Base-by-base conservation (phyloP, 2,113 vertebrate species). In the Nematolebias whitei region DNA sequence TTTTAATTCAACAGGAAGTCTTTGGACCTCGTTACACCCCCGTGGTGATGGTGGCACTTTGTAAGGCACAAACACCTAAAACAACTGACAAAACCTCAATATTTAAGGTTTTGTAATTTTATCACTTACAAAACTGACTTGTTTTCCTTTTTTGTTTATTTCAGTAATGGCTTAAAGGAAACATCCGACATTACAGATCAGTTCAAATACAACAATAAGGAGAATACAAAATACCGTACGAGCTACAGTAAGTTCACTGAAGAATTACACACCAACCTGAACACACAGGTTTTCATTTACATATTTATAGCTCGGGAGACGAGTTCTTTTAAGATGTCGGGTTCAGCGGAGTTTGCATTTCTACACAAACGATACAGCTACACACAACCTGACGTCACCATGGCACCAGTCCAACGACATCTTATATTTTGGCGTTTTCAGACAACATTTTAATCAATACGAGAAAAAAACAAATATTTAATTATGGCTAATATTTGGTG, bases 31-130 rank as follows among this genome's bases (percentile, higher is more conserved):
- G 26, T 7, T 7, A 29, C 26, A 29, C 26, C n/a, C n/a, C n/a
- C n/a, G n/a, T n/a, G n/a, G n/a, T n/a, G n/a, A n/a, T n/a, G n/a
- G n/a, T n/a, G n/a, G n/a, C n/a, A n/a, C n/a, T n/a, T n/a, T n/a
- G n/a, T 77, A 83, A 86, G 86, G 86, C 84, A 81, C 77, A 52
- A 22, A 35, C 32, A 35, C 32, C 32, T 20, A 12, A n/a, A 6
- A 47, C 16, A 12, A 9, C 8, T 32, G 32, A 8, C 52, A 38
- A 18, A 53, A 48, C 20, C 4, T 52, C 8, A 13, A 59, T 26
- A 12, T 13, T 16, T 15, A 0, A 38, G 4, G 19, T 39, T 14
- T 32, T 29, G 4, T 57, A 1, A 19, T 19, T 9, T 54, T 2
- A 35, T 35, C 2, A 19, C 15, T 24, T 35, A 23, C 1, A 19